Percentiles rank a stretch among this genome's conserved stretches.
Evolutionary conservation across 2,797 vertebrate genomes (phyloP).

Genomic region (Rhinatrema bivittatum): DNA sequence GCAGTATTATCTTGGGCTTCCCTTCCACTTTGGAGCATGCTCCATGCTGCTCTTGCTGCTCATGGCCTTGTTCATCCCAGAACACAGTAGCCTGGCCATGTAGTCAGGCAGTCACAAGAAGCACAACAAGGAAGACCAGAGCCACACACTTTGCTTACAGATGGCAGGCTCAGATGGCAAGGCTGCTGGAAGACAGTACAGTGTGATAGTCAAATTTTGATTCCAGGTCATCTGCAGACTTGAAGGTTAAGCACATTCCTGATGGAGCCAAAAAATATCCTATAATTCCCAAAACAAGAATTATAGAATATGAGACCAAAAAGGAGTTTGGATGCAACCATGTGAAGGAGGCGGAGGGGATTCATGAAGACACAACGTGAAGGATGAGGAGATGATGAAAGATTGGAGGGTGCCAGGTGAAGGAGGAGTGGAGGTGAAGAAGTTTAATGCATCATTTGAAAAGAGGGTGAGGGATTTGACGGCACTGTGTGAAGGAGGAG

Average conservation of each 20-base stretch:
- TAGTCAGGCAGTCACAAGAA: conserved; percentile 78
- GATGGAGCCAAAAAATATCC: conserved; percentile 17
- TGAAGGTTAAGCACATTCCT: not conserved
- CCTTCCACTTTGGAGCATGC: conserved; percentile 81
- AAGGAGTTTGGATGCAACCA: not conserved
- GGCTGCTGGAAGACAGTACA: conserved; percentile 80
- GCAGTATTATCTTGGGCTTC: conserved; percentile 83
- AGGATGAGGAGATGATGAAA: too few species aligned
- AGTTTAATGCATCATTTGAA: not conserved
- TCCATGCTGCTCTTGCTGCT: conserved; percentile 84
- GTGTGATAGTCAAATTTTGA: conserved; percentile 52
- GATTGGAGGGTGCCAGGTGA: too few species aligned
- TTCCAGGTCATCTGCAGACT: not conserved
- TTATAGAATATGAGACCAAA: too few species aligned
- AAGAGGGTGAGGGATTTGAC: too few species aligned
- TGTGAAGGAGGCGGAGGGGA: not conserved
- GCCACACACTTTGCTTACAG: conserved; percentile 71
- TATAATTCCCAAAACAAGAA: too few species aligned
- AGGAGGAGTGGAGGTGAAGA: too few species aligned
- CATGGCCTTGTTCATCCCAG: conserved; percentile 82
- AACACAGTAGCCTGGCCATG: conserved; percentile 67
- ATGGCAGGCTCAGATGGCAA: conserved; percentile 70
- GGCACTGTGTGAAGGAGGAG: too few species aligned
- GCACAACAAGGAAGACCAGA: conserved; percentile 76
- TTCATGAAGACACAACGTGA: too few species aligned